Conservation (phyloP, 2,113 vertebrate genomes). For the Calyptomena viridis region DNA sequence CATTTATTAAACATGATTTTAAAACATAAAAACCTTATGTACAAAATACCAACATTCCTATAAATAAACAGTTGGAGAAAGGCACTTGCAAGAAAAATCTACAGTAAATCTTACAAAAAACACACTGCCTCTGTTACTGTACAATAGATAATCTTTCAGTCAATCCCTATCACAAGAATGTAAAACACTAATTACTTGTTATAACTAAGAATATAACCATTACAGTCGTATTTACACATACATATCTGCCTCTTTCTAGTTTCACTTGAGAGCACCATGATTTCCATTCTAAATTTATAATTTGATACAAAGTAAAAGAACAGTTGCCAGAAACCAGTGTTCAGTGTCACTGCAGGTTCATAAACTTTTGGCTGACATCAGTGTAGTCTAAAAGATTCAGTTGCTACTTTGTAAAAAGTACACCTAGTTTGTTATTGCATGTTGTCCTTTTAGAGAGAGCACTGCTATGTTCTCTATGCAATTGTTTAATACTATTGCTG, state of each 20-base stretch:
- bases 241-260: conserved; percentile 44
- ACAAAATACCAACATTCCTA: conserved; percentile 83
- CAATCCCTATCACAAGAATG: conserved; percentile 72
- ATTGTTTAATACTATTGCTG: conserved; percentile 75
- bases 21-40: conserved; percentile 77
- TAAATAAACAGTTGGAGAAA: conserved; percentile 85
- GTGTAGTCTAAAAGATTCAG: conserved; percentile 35
- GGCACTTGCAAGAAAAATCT: conserved; percentile 87
- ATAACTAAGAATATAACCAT: conserved; percentile 70
- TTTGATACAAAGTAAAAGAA: conserved; percentile 70
- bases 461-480: conserved; percentile 51
- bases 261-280: conserved; percentile 77
- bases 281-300: conserved; percentile 62
- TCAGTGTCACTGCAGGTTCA: conserved; percentile 29
- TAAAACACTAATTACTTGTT: conserved; percentile 72
- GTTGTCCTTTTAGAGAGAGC: conserved; percentile 69
- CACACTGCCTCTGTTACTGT: conserved; percentile 74
- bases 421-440: conserved; percentile 74
- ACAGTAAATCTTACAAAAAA: conserved; percentile 81
- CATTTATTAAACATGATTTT: conserved; percentile 79
- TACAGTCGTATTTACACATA: conserved; percentile 77
- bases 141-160: conserved; percentile 74
- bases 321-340: conserved; percentile 64
- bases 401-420: conserved; percentile 53
- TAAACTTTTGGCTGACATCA: conserved; percentile 54